Percentiles rank a stretch among this genome's conserved stretches.
phyloP scores from a whole-genome alignment of 1,140 invertebrate genomes.

The Cotesia chilonis region DNA sequence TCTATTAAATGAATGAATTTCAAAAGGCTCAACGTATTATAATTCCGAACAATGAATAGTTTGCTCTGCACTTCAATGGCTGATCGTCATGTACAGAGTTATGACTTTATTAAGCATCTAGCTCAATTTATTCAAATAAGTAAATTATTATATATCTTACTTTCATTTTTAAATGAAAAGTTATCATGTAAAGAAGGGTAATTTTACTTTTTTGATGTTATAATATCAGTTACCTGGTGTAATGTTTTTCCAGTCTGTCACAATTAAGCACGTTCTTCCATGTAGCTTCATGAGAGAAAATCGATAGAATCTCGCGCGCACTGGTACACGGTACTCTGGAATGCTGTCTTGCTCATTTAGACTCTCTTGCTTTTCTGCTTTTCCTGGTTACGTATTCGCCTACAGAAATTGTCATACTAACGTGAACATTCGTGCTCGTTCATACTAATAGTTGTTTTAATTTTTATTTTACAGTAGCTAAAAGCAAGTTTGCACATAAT shows the following conservation, averaged over 20 bases:
- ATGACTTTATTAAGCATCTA: too few species aligned
- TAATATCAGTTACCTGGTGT: slow-evolving; percentile 27
- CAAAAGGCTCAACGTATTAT: too few species aligned
- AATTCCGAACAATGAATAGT: too few species aligned
- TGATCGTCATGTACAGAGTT: too few species aligned
- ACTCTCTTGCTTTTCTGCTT: background rate
- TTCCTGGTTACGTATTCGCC: slow-evolving; percentile 21
- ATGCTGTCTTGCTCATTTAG: slow-evolving; percentile 17
- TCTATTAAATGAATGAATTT: too few species aligned
- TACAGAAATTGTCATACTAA: slow-evolving; percentile 24
- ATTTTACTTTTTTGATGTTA: too few species aligned
- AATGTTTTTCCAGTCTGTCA: slow-evolving; percentile 37
- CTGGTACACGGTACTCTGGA: slow-evolving; percentile 32
- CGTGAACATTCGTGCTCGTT: slow-evolving; percentile 1
- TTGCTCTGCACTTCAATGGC: too few species aligned
- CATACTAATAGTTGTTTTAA: slow-evolving; percentile 26
- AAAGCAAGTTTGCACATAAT: slow-evolving; percentile 15
- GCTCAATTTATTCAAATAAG: background rate
- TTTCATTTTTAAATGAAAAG: slow-evolving; percentile 6
- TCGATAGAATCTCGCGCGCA: slow-evolving; percentile 48
- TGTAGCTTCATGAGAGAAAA: slow-evolving; percentile 48
- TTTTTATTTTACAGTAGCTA: background rate
- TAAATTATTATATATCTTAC: background rate
- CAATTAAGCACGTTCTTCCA: slow-evolving; percentile 38
- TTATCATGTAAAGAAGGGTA: slow-evolving; percentile 1